These are phyloP conservation scores for Pteromalus puparum DNA, from an alignment of 1,140 invertebrate genomes.

Conservation along the genomic window DNA sequence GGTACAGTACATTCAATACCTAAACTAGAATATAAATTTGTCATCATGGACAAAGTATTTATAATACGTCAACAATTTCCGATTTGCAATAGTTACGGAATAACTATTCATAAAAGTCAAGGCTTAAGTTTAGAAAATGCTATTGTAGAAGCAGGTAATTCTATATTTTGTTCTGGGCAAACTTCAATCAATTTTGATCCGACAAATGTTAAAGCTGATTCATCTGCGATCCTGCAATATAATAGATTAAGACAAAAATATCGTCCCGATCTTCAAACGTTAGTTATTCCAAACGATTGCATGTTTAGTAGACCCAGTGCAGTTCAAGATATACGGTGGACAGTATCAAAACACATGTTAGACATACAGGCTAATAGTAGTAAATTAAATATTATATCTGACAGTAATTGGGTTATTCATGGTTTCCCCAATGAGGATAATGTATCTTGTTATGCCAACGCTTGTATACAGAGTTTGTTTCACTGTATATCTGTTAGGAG, in stretches of 20 bases:
- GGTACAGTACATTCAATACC: conserved; percentile 52
- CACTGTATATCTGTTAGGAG: neutral
- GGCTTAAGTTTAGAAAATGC: conserved; percentile 66
- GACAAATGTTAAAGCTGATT: conserved; percentile 53
- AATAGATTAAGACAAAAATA: conserved; percentile 58
- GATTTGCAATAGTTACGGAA: conserved; percentile 64
- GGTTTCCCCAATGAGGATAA: conserved; percentile 49
- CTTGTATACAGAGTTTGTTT: conserved; percentile 53
- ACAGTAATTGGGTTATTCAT: conserved; percentile 22
- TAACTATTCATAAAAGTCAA: conserved; percentile 71
- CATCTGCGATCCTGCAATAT: conserved; percentile 59
- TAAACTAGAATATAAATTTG: conserved; percentile 59
- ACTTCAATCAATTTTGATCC: conserved; percentile 66
- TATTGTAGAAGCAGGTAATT: conserved; percentile 62
- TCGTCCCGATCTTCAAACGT: conserved; percentile 49
- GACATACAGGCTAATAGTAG: neutral
- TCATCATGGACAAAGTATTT: conserved; percentile 62
- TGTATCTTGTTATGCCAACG: conserved; percentile 54
- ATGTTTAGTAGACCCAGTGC: conserved; percentile 18
- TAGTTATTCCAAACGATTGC: conserved; percentile 38
- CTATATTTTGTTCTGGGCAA: conserved; percentile 64
- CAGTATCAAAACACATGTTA: conserved; percentile 20
- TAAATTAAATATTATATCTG: no score
- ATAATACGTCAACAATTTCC: conserved; percentile 68
- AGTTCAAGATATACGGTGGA: conserved; percentile 6